phyloP scores from a whole-genome alignment of 1,140 invertebrate species.

The Proctacanthus coquilletti region DNA sequence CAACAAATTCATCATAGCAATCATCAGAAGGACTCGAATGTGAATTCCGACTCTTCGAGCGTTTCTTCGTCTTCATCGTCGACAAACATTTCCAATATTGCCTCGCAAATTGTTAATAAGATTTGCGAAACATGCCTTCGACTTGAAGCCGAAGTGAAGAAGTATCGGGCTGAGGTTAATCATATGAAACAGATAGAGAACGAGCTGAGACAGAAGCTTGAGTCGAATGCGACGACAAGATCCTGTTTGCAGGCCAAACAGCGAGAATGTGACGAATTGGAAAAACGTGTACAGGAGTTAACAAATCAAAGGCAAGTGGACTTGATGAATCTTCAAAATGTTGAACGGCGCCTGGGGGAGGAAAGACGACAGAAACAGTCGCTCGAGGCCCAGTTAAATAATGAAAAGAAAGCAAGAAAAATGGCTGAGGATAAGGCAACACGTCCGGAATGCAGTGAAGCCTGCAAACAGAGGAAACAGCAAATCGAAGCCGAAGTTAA shows the following conservation, averaged over 20 bases:
- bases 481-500: conserved; percentile 68
- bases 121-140: conserved; percentile 31
- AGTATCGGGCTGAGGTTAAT: conserved; percentile 63
- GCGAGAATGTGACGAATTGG: conserved; percentile 27
- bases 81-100: conserved; percentile 20
- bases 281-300: conserved; percentile 47
- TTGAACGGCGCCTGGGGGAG: conserved; percentile 71
- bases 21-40: conserved; percentile 8
- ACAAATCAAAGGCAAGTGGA: conserved; percentile 57
- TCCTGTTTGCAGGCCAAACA: conserved; percentile 29
- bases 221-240: conserved; percentile 25
- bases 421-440: conserved; percentile 46
- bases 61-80: conserved; percentile 12
- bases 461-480: conserved; percentile 53
- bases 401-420: conserved; percentile 57
- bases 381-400: conserved; percentile 59
- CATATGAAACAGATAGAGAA: conserved; percentile 63
- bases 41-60: conserved; percentile 8
- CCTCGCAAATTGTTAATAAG: conserved; percentile 27
- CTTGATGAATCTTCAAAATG: conserved; percentile 52
- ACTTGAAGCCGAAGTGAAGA: conserved; percentile 58
- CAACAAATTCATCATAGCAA: conserved; percentile 3
- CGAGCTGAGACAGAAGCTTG: conserved; percentile 66
- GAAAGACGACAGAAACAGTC: conserved; percentile 59
- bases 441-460: conserved; percentile 54